A percentile compares a stretch with the other conserved stretches of the same genome.
Conservation (phyloP, 2,888 invertebrate species). For the Furcula furcula region DNA sequence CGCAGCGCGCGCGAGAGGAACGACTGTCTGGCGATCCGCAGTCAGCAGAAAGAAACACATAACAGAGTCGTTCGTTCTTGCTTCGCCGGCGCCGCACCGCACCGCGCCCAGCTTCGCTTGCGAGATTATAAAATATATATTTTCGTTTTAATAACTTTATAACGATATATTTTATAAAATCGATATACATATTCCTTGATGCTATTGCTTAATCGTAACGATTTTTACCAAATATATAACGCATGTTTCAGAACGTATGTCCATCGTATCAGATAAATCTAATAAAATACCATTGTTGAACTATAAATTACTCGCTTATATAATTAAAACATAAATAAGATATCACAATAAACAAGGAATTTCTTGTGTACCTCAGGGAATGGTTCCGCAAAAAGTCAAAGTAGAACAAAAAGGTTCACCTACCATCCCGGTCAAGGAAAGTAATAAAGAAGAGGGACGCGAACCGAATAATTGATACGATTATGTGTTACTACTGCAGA, state of each 20-base stretch:
- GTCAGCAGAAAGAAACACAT: conserved; percentile 79
- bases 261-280: conserved; percentile 2
- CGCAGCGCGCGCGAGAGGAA: conserved; percentile 63
- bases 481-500: conserved; percentile 66
- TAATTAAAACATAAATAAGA: conserved; percentile 17
- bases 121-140: conserved; percentile 26
- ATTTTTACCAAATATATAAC: no score
- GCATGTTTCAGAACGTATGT: no score
- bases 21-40: conserved; percentile 71
- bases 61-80: conserved; percentile 45
- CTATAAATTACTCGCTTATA: conserved; percentile 13
- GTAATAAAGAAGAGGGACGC: conserved; percentile 74
- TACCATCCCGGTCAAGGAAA: conserved; percentile 52
- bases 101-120: conserved; percentile 37
- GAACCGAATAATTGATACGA: conserved; percentile 78
- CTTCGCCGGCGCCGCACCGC: conserved; percentile 28
- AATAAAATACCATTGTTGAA: conserved; percentile 3
- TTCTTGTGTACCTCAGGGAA: conserved; percentile 16
- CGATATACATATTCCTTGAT: not conserved
- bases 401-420: conserved; percentile 45
- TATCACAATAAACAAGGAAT: conserved; percentile 25
- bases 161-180: not conserved
- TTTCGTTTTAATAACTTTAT: conserved; percentile 20
- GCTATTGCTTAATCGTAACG: no score
- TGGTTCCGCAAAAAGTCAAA: conserved; percentile 40